Base-by-base conservation (phyloP, 2,113 vertebrate species). In the Rynchops niger region DNA sequence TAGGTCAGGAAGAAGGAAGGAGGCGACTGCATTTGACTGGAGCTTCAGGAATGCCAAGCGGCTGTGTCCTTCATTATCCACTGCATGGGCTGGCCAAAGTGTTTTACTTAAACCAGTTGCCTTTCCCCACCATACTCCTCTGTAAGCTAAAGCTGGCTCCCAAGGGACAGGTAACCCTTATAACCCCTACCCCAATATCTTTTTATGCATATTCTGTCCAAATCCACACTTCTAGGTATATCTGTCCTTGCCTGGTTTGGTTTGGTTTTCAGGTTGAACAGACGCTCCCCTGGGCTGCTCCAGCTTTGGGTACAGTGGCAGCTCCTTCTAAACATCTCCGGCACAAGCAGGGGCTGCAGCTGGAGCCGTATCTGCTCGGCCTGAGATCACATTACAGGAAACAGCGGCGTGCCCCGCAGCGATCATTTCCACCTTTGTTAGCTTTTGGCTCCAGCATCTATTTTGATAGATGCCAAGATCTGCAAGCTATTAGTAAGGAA, bases 361-460 rank as follows among this genome's bases (percentile, higher is more conserved):
- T 84, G 82, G 82, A 92, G 67, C 56, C 1, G 1, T 40, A 34
- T 93, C 86, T 93, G 45, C 88, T 55, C 27, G 38, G 88, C 70
- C 43, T n/a, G 50, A 78, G 88, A 88, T 73, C 79, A 40, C 82
- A 71, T 78, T 76, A 82, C 82, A 86, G 86, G 88, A 88, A 97
- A 81, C 34, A 14, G 63, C 4, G 2, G 88, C 77, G 80, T 92
- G 91, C 80, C 94, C 80, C 11, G 4, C 30, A 67, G 76, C 16
- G 3, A 91, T 86, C 83, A 82, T 89, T 96, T 93, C 90, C 88
- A 97, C 92, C 90, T 95, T 86, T 74, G 86, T 59, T 84, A 49
- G 86, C 34, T 92, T 86, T 93, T 95, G 94, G 94, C 92, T 92
- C 59, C 61, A 74, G 80, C n/a, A 70, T 55, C 92, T 89, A 34